Evolutionary conservation across 2,797 vertebrate genomes (phyloP), one percentile per base, ranked within the genome.

Genomic region (Echeneis naucrates): DNA sequence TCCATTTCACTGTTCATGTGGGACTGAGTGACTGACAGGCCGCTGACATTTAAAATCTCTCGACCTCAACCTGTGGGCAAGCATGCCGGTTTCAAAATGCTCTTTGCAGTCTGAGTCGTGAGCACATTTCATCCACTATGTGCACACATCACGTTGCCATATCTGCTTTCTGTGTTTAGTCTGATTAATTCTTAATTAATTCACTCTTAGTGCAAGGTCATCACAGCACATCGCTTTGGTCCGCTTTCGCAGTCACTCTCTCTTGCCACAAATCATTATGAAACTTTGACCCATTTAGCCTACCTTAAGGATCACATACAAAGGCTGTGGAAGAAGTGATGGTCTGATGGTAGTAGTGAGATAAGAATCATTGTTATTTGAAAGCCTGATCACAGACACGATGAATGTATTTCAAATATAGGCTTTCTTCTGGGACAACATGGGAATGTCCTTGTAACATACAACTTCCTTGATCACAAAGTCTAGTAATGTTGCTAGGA

Each of bases 1-100:
- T 96, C 92, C 4, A 50, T 90, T n/a, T 86, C 87, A 26, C 87
- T 93, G 82, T 93, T 95, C 0, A 94, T 82, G 89, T 96, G 95
- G 90, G 93, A 95, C 83, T 93, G 94, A 79, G 96, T 60, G 87
- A 88, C 75, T 89, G 92, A 92, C 90, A 92, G 81, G 84, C 80
- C 76, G 30, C 81, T 92, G 91, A 92, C 90, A 92, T 92, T 92
- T 90, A 88, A 87, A 88, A 82, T 90, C 83, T 85, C 87, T 75
- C 75, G 50, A 77, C 69, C 68, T 75, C 63, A 68, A 79, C 86
- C 85, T 81, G 88, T 83, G 82, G 75, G 77, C 79, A 61, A 51
- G 84, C 85, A 65, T 72, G 73, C 37, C 55, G n/a, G 47, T 75
- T 65, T 79, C 60, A 47, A 81, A 87, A 78, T 74, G 38, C 17